Base-by-base conservation (phyloP, 2,888 invertebrate genomes). In the Muscina levida region DNA sequence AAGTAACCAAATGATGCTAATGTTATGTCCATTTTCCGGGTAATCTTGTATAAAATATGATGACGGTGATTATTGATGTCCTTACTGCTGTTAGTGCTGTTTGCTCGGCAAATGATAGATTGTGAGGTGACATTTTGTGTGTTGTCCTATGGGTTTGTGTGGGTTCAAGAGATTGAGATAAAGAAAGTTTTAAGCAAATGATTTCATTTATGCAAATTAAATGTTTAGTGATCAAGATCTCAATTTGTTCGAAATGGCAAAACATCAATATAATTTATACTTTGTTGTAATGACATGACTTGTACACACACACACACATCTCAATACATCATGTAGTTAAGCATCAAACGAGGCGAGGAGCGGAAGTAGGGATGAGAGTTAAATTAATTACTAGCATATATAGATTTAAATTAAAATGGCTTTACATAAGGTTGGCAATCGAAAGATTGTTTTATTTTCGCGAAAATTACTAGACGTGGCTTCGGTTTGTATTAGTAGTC, bases 31-130 rank as follows among this genome's bases (percentile, higher is more conserved):
- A 68, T 57, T 65, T 73, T 13, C 48, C 51, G 66, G 37, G 65
- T 79, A 70, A 65, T 68, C 48, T 57, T 31, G 57, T 48, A 66
- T 62, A 24, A 73, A 51, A 73, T 66, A 73, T 73, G 31, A 57
- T 24, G 67, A 76, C 51, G 44, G 26, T 73, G 70, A 76, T 80
- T 57, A 66, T 71, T 77, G 77, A 66, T 11, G 62, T 37, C 37
- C 15, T 62, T 42, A 17, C 22, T 42, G 39, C 22, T 53, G 24
- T 31, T 56, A n/a, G 1, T 26, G 13, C 26, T 56, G 26, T 57
- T 15, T 15, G n/a, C 37, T 42, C 42, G 13, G 39, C 39, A 11
- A 22, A 42, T 62, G 62, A 62, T 62, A 13, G 62, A 62, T 62
- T 42, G 62, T 19, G 59, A 39, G 37, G 37, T 2, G 39, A 22